A percentile compares a stretch with the other conserved stretches of the same genome.
Conservation (phyloP, 1,140 invertebrate genomes). For the Apis mellifera region Amel_HAv3.1 CM009933.2:3347501-3348000, state of each 20-base stretch:
- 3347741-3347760: neutral
- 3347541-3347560: constrained; percentile 51
- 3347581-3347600: constrained; percentile 36
- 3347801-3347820: constrained; percentile 57
- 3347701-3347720: no score
- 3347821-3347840: constrained; percentile 56
- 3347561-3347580: constrained; percentile 56
- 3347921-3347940: constrained; percentile 11
- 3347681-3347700: no score
- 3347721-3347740: neutral
- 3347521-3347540: constrained; percentile 54
- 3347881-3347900: constrained; percentile 46
- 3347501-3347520: constrained; percentile 55
- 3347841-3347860: constrained; percentile 54
- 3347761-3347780: neutral
- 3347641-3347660: no score
- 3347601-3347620: neutral
- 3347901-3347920: no score
- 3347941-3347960: neutral
- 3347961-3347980: no score
- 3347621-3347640: neutral
- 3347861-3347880: constrained; percentile 58
- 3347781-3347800: constrained; percentile 12
- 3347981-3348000: no score
- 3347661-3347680: no score